phyloP scores from a whole-genome alignment of 2,888 invertebrate species.

The Rhagium mordax region DNA sequence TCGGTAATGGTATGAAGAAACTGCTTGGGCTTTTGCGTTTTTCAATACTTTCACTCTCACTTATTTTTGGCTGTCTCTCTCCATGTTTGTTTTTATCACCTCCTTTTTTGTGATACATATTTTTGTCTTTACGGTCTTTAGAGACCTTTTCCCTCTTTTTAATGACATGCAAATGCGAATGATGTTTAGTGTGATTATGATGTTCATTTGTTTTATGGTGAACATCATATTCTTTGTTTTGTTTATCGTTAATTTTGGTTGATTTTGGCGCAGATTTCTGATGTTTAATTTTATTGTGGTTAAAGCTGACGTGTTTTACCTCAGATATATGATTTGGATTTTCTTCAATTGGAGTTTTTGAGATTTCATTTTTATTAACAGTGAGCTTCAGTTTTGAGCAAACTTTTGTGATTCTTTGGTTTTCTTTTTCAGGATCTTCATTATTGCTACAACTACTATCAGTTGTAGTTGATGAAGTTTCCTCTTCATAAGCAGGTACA shows the following conservation, averaged over 20 bases:
- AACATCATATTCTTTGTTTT: slow-evolving; percentile 39
- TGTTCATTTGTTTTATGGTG: slow-evolving; percentile 36
- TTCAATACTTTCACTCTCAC: slow-evolving; percentile 28
- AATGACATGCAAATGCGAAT: slow-evolving; percentile 38
- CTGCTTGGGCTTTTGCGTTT: slow-evolving; percentile 41
- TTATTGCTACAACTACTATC: slow-evolving; percentile 75
- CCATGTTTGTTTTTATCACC: slow-evolving; percentile 47
- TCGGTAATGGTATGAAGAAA: slow-evolving; percentile 56
- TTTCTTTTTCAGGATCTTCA: slow-evolving; percentile 58
- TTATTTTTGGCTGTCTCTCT: slow-evolving; percentile 46
- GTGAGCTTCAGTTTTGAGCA: slow-evolving; percentile 52
- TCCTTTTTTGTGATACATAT: slow-evolving; percentile 49
- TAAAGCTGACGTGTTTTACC: slow-evolving; percentile 42
- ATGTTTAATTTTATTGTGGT: slow-evolving; percentile 40
- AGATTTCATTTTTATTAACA: slow-evolving; percentile 35
- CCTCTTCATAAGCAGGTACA: slow-evolving; percentile 73
- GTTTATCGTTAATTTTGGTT: slow-evolving; percentile 44
- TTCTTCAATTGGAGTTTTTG: slow-evolving; percentile 36
- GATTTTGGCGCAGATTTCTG: slow-evolving; percentile 38
- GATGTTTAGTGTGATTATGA: slow-evolving; percentile 43
- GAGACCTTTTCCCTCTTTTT: slow-evolving; percentile 53
- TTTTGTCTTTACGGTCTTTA: slow-evolving; percentile 63
- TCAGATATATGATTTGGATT: slow-evolving; percentile 44
- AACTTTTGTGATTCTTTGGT: slow-evolving; percentile 54
- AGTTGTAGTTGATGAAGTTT: slow-evolving; percentile 81